Base-by-base conservation (phyloP, 2,797 vertebrate genomes). In the Epinephelus malabaricus region DNA sequence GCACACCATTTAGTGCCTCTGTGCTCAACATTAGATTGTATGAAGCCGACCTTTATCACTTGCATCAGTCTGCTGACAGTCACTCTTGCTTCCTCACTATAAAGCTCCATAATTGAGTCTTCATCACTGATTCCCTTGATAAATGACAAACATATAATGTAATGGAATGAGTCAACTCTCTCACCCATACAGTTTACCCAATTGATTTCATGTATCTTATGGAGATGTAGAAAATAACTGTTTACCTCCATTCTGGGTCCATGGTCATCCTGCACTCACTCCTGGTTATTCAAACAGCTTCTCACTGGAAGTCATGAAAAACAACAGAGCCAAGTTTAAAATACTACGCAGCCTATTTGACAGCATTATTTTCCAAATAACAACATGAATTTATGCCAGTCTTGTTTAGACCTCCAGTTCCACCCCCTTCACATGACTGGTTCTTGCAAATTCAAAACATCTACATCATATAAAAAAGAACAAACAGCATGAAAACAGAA, bases 201-300 rank as follows among this genome's bases (percentile, higher is more conserved):
- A 8, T 8, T 2, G 7, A 34, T 34, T 34, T 34, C 2, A 8
- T 34, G 34, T 34, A 34, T 34, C 34, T 30, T 30, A 5, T 6
- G 5, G 34, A 8, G 34, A 34, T 34, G 49, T 30, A 17, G 2
- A 13, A 50, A 50, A 0, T 3, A 25, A 17, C 25, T 21, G 5
- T 30, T 69, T 70, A 83, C 70, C 70, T 78, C 0, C 59, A 69
- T 65, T 69, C 10, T 69, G 9, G 13, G 4, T 13, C n/a, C 17
- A 25, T 45, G 2, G 30, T 46, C 43, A 50, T 9, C 23, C 19
- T 6, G 19, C 11, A 8, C 1, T 46, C 19, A 2, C 5, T 45
- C 21, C 55, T 17, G 27, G 55, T 46, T 30, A 34, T 0, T 56
- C 5, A 43, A 54, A 21, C 15, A 27, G 14, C n/a, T 64, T 73